A percentile compares a stretch with the other conserved stretches of the same genome.
These are phyloP conservation scores for Holocentrus rufus DNA, from an alignment of 2,797 vertebrate species.

Conservation along the genomic window DNA sequence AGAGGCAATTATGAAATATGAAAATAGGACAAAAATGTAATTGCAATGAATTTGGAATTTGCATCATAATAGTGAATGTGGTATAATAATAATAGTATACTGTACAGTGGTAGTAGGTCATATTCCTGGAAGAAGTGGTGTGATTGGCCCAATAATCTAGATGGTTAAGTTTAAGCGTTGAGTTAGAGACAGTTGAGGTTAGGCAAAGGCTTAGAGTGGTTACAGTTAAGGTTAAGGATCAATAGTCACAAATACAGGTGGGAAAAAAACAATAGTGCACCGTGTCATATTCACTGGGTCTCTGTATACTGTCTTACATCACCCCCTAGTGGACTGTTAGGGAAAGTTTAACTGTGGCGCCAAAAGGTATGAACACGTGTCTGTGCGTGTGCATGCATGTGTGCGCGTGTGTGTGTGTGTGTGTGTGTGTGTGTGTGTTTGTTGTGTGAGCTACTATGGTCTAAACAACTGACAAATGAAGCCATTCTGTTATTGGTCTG, in stretches of 20 bases:
- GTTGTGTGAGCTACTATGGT: background rate
- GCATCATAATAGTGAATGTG: background rate
- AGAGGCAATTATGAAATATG: background rate
- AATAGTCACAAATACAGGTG: too few species aligned
- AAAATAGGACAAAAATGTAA: background rate
- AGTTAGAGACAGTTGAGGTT: too few species aligned
- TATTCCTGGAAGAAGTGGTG: too few species aligned
- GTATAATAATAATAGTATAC: constrained; percentile 11
- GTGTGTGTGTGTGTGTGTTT: background rate
- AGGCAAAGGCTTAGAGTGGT: too few species aligned
- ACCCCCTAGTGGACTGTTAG: constrained; percentile 53
- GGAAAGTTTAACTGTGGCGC: constrained; percentile 3
- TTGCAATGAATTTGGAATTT: constrained; percentile 10
- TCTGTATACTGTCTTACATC: constrained; percentile 30
- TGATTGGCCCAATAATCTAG: too few species aligned
- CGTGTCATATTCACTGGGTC: background rate
- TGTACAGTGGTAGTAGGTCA: constrained; percentile 3
- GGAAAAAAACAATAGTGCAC: too few species aligned
- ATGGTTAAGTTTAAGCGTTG: too few species aligned
- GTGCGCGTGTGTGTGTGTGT: background rate
- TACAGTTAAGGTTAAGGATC: too few species aligned
- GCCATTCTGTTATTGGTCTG: background rate
- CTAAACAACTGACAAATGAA: background rate
- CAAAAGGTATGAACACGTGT: too few species aligned
- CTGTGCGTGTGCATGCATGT: background rate